Percentiles rank a stretch among this genome's conserved stretches.
phyloP scores from a whole-genome alignment of 2,113 vertebrate species.

The Microtus pennsylvanicus region DNA sequence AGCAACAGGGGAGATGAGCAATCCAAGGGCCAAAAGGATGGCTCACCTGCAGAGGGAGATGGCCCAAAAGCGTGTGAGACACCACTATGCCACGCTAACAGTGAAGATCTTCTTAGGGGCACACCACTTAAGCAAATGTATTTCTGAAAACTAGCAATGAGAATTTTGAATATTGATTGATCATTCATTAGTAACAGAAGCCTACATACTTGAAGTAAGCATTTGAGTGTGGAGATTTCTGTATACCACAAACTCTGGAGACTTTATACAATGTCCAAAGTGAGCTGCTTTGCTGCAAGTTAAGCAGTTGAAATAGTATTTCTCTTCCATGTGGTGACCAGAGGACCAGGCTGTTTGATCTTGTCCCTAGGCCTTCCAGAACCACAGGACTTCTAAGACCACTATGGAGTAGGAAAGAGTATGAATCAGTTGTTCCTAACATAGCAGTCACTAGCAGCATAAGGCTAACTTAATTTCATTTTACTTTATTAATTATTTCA shows the following conservation, averaged over 20 bases:
- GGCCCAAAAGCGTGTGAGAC: background rate
- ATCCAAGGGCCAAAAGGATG: too few species aligned
- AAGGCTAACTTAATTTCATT: background rate
- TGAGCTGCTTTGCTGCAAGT: background rate
- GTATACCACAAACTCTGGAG: background rate
- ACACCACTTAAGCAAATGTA: background rate
- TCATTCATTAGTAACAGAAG: background rate
- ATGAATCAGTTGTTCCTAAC: too few species aligned
- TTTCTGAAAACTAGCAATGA: background rate
- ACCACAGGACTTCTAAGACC: background rate
- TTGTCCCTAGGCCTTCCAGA: background rate
- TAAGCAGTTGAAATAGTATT: background rate
- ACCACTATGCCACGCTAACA: background rate
- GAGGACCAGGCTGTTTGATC: background rate
- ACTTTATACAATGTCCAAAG: background rate
- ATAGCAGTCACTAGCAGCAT: background rate
- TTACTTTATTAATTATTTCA: background rate
- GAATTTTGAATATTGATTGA: background rate
- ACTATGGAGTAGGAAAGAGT: background rate
- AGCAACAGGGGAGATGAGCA: background rate
- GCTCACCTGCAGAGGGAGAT: background rate
- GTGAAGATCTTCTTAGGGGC: background rate
- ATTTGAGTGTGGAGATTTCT: too few species aligned
- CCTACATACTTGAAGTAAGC: background rate
- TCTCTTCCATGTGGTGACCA: background rate